Conservation (phyloP, 1,140 invertebrate genomes). For the Philopotamus ludificatus region DNA sequence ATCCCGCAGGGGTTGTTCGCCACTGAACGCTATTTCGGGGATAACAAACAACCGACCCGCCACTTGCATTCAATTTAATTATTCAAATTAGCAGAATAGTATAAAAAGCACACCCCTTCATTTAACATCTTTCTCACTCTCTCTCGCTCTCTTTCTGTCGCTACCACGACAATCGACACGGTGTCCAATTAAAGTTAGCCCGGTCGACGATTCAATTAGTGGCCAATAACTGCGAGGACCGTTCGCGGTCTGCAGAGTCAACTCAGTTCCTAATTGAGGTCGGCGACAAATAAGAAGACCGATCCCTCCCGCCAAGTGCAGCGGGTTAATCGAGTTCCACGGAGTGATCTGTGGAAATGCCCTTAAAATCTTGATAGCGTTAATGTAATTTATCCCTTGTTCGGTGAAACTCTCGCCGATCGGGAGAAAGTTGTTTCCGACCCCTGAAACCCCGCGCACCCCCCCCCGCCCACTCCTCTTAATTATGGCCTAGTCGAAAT, state of each 20-base stretch:
- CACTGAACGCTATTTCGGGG: too few relatives aligned
- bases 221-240: neutral
- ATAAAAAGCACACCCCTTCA: too few relatives aligned
- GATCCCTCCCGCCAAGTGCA: neutral
- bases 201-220: neutral
- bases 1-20: too few relatives aligned
- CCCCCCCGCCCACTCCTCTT: too few relatives aligned
- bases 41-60: too few relatives aligned
- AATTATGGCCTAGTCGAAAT: neutral
- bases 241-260: neutral
- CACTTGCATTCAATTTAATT: too few relatives aligned
- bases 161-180: neutral
- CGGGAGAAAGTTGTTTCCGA: neutral
- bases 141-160: too few relatives aligned
- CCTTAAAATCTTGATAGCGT: neutral
- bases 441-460: too few relatives aligned
- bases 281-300: neutral
- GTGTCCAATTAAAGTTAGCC: neutral
- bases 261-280: neutral
- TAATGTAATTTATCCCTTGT: neutral
- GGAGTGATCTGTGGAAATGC: neutral
- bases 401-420: neutral
- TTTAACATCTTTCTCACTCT: too few relatives aligned
- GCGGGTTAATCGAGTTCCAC: slow-evolving; percentile 4
- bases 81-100: too few relatives aligned